phyloP scores from a whole-genome alignment of 2,888 invertebrate species.

The Cybosia mesomella region DNA sequence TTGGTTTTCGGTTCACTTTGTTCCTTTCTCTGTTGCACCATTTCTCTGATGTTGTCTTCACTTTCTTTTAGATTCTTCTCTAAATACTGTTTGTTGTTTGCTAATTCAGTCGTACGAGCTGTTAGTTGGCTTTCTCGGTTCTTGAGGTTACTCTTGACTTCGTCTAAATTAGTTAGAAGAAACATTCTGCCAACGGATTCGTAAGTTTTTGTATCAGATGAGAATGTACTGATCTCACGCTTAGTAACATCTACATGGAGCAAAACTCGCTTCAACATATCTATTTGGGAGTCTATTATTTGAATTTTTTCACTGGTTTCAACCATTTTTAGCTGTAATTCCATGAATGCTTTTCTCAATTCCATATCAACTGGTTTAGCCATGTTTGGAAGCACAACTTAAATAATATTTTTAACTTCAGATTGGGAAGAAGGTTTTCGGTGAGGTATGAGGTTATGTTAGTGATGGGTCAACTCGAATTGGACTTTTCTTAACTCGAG shows the following conservation, averaged over 20 bases:
- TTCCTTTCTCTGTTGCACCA: constrained; percentile 90
- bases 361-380: constrained; percentile 87
- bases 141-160: constrained; percentile 89
- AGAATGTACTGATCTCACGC: constrained; percentile 87
- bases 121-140: constrained; percentile 86
- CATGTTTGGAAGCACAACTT: constrained; percentile 57
- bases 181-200: constrained; percentile 96
- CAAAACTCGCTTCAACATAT: constrained; percentile 89
- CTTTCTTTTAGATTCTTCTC: constrained; percentile 94
- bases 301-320: constrained; percentile 93
- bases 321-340: constrained; percentile 93
- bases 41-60: constrained; percentile 94
- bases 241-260: constrained; percentile 91
- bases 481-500: too few relatives aligned
- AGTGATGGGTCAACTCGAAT: too few relatives aligned
- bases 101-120: constrained; percentile 90
- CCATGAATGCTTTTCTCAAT: constrained; percentile 91
- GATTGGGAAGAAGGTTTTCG: background rate
- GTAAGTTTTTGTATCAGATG: constrained; percentile 90
- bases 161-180: constrained; percentile 89
- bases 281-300: constrained; percentile 92
- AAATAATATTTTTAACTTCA: constrained; percentile 4
- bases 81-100: constrained; percentile 92
- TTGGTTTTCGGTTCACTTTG: constrained; percentile 66
- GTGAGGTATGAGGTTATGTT: background rate